These are phyloP conservation scores for Piaya cayana DNA, from an alignment of 2,113 vertebrate genomes.

Conservation along the genomic window DNA sequence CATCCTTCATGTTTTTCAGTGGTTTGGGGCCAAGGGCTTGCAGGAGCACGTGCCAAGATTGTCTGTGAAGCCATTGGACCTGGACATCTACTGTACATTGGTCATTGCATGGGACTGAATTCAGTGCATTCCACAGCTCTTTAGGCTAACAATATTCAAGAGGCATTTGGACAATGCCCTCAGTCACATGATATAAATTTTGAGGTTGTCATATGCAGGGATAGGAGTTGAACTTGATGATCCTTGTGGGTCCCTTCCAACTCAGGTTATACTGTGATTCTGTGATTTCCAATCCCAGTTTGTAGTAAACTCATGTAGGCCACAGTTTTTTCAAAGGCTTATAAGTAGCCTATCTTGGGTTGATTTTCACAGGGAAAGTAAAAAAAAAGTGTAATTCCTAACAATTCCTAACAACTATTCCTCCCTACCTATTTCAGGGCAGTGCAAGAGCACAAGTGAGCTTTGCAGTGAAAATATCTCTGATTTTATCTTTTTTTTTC, in stretches of 20 bases:
- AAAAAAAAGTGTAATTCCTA: background rate
- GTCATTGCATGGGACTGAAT: background rate
- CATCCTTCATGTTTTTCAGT: background rate
- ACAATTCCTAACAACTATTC: background rate
- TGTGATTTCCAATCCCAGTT: background rate
- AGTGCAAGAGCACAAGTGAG: background rate
- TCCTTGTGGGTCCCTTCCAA: too few relatives aligned
- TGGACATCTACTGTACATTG: background rate
- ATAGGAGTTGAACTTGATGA: too few relatives aligned
- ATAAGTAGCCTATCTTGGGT: background rate
- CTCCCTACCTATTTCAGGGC: background rate
- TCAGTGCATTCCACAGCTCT: background rate
- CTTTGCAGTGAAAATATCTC: background rate
- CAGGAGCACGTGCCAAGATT: background rate
- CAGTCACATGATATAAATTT: too few relatives aligned
- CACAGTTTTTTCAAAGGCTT: background rate
- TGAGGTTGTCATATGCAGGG: too few relatives aligned
- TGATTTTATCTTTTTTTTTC: background rate
- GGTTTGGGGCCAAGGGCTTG: background rate
- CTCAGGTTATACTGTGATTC: too few relatives aligned
- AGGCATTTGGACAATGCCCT: too few relatives aligned
- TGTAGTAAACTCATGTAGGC: background rate
- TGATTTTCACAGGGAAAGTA: background rate
- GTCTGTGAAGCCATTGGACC: background rate
- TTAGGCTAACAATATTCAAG: background rate